Evolutionary conservation across 1,140 invertebrate genomes (phyloP), one percentile per base, ranked within the genome.

Genomic region (Ceratosolen fusciceps): DNA sequence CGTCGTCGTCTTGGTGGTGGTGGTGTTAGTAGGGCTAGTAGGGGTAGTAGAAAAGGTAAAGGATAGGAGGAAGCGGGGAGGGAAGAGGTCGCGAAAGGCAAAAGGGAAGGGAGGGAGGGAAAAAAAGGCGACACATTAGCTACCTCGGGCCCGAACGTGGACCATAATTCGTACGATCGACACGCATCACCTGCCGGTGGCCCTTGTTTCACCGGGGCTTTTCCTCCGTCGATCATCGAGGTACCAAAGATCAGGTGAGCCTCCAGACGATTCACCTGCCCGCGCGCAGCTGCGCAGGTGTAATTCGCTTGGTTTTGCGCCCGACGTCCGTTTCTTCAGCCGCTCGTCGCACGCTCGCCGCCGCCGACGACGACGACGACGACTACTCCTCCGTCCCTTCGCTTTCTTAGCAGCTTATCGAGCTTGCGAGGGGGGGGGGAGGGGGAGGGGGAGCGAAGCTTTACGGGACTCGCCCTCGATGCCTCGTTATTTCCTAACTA

Each of bases 281-380:
- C 49, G 21, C 37, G 80, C 80, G 86, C 89, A 89, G 88, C 89
- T 89, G 89, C 81, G 87, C 89, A 90, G 88, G 86, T 89, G 88
- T 88, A 54, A 54, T 77, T 68, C 65, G 49, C 62, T 80, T 74
- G 83, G 62, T 70, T 70, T 78, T 56, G 52, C 39, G 24, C 34
- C 31, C n/a, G 21, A 8, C 60, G 34, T 37, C 39, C 47, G 43
- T 47, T 70, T 49, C 39, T 7, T 29, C 67, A 68, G 39, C 37
- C n/a, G 52, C 52, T 37, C 1, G 19, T 12, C 4, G 21, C 47
- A n/a, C 29, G 5, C 12, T 26, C 16, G 37, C 34, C 70, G n/a
- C n/a, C n/a, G n/a, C n/a, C n/a, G n/a, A n/a, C n/a, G n/a, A n/a
- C n/a, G n/a, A n/a, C n/a, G n/a, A n/a, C n/a, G 29, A n/a, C 16